A percentile compares a stretch with the other conserved stretches of the same genome.
Conservation (phyloP, 2,888 invertebrate genomes). For the Choreutis nemorana region DNA sequence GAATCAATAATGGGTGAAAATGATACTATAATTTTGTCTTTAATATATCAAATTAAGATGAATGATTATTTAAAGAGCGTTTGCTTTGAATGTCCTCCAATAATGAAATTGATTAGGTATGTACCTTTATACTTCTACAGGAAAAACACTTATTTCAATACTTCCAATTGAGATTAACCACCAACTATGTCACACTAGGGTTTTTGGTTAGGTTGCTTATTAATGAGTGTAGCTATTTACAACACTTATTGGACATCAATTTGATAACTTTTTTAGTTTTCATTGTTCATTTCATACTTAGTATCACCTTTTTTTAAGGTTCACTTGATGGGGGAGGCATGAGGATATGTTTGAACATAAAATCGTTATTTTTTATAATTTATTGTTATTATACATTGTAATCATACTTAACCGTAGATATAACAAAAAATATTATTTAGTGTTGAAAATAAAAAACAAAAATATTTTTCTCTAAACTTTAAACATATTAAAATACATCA, state of each 20-base stretch:
- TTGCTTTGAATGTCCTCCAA: too few species aligned
- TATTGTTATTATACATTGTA: conserved; percentile 38
- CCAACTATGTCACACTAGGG: not conserved
- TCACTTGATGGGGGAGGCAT: too few species aligned
- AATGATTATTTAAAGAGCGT: too few species aligned
- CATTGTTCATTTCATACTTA: too few species aligned
- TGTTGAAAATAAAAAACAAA: conserved; percentile 34
- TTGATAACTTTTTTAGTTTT: conserved; percentile 14
- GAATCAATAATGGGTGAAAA: too few species aligned
- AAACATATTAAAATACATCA: conserved; percentile 6
- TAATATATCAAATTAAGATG: too few species aligned
- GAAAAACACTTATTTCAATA: too few species aligned
- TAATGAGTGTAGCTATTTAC: not conserved
- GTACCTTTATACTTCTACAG: too few species aligned
- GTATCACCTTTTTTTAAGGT: too few species aligned
- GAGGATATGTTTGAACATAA: not conserved
- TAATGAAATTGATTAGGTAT: too few species aligned
- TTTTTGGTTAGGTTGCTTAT: not conserved
- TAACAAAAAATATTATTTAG: conserved; percentile 32
- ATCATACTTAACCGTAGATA: conserved; percentile 37
- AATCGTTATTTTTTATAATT: conserved; percentile 13
- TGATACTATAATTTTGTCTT: too few species aligned
- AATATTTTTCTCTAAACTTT: conserved; percentile 29
- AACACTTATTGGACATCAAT: not conserved
- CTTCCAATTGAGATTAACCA: too few species aligned